Evolutionary conservation across 30 jellyfish, hydroid and myxozoan species (phyloP), one percentile per base, ranked within the genome.

Genomic region (Turritopsis dohrnii): DNA sequence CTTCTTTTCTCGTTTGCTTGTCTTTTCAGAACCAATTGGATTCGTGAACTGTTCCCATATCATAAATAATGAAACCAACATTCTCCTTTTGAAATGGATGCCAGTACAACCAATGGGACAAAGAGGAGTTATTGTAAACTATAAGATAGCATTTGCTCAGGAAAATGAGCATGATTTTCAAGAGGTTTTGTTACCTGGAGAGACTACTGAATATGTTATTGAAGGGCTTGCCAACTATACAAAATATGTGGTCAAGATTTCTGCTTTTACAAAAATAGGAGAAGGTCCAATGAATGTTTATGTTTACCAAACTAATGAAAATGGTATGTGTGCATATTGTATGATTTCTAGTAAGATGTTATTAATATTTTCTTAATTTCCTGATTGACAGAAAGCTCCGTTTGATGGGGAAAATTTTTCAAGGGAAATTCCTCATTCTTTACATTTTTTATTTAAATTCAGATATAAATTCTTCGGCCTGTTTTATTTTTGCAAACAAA

Each of bases 11-110:
- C n/a, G n/a, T n/a, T n/a, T n/a, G n/a, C n/a, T n/a, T 69, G 22
- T n/a, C 22, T 19, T 69, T 69, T 69, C 28, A 69, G 77, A 27
- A n/a, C 77, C 77, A 69, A 69, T 69, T 9, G 77, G 77, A n/a
- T 23, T 69, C 17, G 77, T 69, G 16, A 69, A 69, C 77, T 27
- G 28, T 69, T 27, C 28, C 9, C 31, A 69, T 19, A 23, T n/a
- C 28, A 69, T 8, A 16, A 69, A 69, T n/a, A 69, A 69, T 21
- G 16, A n/a, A 69, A 69, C 77, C 28, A 27, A 69, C 28, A 69
- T 23, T 27, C 30, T 69, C 31, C 22, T n/a, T 69, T 19, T 69
- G 28, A 69, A 69, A 9, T 69, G 77, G 77, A n/a, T 27, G 30
- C 31, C 28, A n/a, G 8, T 69, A n/a, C 23, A 27, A n/a, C 77